phyloP scores from a whole-genome alignment of 2,888 invertebrate species.

The Napeogenes inachia region DNA sequence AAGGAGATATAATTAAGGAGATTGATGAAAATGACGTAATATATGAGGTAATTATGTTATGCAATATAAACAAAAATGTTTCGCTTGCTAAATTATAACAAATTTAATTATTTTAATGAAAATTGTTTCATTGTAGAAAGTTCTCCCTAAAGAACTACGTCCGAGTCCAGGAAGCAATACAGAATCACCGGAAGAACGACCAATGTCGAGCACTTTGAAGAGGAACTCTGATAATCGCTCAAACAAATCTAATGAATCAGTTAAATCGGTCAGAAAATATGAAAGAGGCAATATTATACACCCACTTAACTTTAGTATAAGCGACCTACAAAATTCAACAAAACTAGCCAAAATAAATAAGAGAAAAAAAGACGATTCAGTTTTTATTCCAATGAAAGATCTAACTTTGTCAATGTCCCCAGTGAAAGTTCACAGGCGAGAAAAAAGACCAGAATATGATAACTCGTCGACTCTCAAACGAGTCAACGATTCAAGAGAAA shows the following conservation, averaged over 20 bases:
- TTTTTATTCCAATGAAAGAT: constrained; percentile 65
- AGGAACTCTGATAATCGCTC: constrained; percentile 51
- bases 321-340: constrained; percentile 66
- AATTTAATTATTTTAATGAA: background rate
- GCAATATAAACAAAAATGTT: no score
- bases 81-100: background rate
- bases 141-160: constrained; percentile 65
- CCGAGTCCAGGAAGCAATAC: constrained; percentile 82
- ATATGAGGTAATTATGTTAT: constrained; percentile 52
- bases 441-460: constrained; percentile 49
- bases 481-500: constrained; percentile 81
- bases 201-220: constrained; percentile 63
- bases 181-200: constrained; percentile 80
- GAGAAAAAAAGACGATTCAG: constrained; percentile 54
- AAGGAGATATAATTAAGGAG: constrained; percentile 81
- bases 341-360: constrained; percentile 54
- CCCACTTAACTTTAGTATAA: constrained; percentile 71
- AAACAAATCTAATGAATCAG: constrained; percentile 58
- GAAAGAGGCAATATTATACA: constrained; percentile 69
- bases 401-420: constrained; percentile 61
- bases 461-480: constrained; percentile 75
- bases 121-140: constrained; percentile 52
- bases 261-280: constrained; percentile 55
- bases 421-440: constrained; percentile 57
- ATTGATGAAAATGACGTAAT: constrained; percentile 71